A percentile compares a stretch with the other conserved stretches of the same genome.
Conservation (phyloP, 2,113 vertebrate species). For the Numenius arquata region DNA sequence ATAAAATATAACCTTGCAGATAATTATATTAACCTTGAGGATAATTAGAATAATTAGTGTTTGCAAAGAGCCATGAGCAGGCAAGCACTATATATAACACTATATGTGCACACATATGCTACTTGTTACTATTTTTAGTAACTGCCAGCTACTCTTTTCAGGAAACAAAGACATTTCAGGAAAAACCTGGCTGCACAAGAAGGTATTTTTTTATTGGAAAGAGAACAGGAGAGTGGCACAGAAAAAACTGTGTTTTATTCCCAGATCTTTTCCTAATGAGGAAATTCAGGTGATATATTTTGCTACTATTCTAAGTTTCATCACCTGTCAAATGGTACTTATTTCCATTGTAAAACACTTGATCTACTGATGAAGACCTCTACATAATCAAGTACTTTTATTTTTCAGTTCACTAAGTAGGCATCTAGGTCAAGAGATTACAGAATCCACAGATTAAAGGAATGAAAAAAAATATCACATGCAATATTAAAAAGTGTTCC, state of each 20-base stretch:
- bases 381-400: not conserved
- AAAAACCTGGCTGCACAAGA: not conserved
- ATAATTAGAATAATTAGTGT: not conserved
- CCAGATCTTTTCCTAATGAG: not conserved
- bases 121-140: not conserved
- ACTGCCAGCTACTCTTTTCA: not conserved
- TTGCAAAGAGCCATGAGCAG: not conserved
- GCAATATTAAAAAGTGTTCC: not conserved
- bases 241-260: not conserved
- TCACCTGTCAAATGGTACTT: not conserved
- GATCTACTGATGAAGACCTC: not conserved
- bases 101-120: not conserved
- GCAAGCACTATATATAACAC: not conserved
- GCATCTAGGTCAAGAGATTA: not conserved
- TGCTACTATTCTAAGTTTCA: not conserved
- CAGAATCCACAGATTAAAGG: not conserved
- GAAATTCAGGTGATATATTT: not conserved
- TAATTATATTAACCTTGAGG: slow-evolving; percentile 16
- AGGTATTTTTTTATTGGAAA: not conserved
- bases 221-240: not conserved
- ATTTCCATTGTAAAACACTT: not conserved
- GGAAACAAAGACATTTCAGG: not conserved
- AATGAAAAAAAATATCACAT: not conserved
- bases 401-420: not conserved
- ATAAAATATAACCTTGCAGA: slow-evolving; percentile 9